Conservation (phyloP, 2,797 vertebrate genomes). For the Falco novaeseelandiae region DNA sequence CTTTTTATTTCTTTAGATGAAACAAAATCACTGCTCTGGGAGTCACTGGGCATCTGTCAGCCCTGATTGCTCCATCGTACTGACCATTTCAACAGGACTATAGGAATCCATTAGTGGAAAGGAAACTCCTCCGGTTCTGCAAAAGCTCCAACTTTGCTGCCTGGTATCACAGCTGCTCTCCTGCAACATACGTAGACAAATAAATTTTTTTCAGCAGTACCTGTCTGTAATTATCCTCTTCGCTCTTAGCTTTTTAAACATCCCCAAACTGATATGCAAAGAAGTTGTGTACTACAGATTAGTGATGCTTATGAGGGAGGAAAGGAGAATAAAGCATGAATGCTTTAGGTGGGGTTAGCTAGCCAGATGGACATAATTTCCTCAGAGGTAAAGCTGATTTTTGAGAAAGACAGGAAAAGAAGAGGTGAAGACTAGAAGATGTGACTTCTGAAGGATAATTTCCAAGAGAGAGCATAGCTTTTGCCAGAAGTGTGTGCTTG, state of each 20-base stretch:
- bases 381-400: not conserved
- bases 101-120: not conserved
- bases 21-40: constrained; percentile 52
- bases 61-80: constrained; percentile 1
- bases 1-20: constrained; percentile 55
- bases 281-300: not conserved
- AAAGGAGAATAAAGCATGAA: not conserved
- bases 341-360: not conserved
- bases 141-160: not conserved
- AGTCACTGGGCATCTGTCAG: constrained; percentile 37
- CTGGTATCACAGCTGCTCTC: rapidly evolving
- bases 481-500: not conserved
- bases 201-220: not conserved
- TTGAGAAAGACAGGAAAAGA: not conserved
- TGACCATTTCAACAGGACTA: constrained; percentile 26
- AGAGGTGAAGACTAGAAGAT: not conserved
- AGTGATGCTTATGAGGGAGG: not conserved
- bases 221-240: not conserved
- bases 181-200: not conserved
- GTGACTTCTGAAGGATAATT: not conserved
- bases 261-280: not conserved
- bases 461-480: not conserved
- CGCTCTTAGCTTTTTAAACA: not conserved
- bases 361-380: not conserved
- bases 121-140: not conserved